phyloP scores from a whole-genome alignment of 2,888 invertebrate species.

The Microctonus aethiopoides region DNA sequence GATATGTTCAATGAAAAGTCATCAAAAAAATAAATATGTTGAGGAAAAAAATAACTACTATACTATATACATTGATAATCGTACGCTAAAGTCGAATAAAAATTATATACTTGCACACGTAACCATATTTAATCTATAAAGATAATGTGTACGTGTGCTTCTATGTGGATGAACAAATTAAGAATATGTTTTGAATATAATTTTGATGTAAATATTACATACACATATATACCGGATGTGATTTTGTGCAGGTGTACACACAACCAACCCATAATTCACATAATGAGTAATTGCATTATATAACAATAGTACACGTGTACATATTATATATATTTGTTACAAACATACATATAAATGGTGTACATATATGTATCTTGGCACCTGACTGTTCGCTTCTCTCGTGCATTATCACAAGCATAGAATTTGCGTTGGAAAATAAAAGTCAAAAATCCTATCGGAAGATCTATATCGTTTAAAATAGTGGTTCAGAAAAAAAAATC shows the following conservation, averaged over 20 bases:
- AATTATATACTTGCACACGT: neutral
- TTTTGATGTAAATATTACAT: neutral
- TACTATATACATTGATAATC: neutral
- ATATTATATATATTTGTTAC: neutral
- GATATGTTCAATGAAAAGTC: neutral
- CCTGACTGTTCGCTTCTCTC: neutral
- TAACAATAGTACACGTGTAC: conserved; percentile 4
- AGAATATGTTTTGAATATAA: neutral
- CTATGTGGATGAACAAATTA: neutral
- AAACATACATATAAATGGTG: neutral
- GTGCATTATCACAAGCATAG: neutral
- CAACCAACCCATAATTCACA: neutral
- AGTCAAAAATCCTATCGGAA: too few species aligned
- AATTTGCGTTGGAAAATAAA: too few species aligned
- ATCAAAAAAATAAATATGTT: too few species aligned
- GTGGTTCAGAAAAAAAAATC: neutral
- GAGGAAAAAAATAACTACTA: neutral
- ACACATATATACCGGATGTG: neutral
- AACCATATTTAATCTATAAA: neutral
- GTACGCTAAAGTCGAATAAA: neutral
- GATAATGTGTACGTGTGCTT: neutral
- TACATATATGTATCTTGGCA: neutral
- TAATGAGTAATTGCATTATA: neutral
- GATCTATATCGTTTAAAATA: too few species aligned
- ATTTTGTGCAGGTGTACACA: neutral